Evolutionary conservation across 37 sponge, comb jelly and placozoan species (phyloP).

Genomic region (Beroe ovata): DNA sequence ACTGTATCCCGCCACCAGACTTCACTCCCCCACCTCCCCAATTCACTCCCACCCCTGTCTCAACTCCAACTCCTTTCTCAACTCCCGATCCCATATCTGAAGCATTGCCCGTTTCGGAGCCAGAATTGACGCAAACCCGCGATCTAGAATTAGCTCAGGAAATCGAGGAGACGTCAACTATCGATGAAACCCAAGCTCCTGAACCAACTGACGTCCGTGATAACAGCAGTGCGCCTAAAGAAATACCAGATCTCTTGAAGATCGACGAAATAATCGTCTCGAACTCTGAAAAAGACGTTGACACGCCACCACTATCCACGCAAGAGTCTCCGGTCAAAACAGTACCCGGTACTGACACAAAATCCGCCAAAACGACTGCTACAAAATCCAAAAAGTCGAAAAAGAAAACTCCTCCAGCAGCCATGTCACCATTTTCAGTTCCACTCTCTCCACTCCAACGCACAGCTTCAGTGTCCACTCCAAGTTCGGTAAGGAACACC

Average conservation of each 20-base stretch:
- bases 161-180: not conserved
- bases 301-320: not conserved
- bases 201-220: not conserved
- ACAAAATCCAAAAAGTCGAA: not conserved
- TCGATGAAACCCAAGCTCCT: not conserved
- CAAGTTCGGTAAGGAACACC: not conserved
- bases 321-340: not conserved
- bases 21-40: not conserved
- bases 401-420: not conserved
- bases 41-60: no score
- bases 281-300: not conserved
- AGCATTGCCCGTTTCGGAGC: not conserved
- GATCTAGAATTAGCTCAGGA: not conserved
- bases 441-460: not conserved
- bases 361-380: not conserved
- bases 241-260: not conserved
- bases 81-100: not conserved
- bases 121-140: not conserved
- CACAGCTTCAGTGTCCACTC: not conserved
- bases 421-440: not conserved
- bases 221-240: not conserved
- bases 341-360: not conserved
- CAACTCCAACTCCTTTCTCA: no score
- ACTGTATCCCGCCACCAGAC: not conserved
- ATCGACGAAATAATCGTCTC: not conserved